Conservation (phyloP, 1,140 invertebrate species). For the Drosophila obscura region DNA sequence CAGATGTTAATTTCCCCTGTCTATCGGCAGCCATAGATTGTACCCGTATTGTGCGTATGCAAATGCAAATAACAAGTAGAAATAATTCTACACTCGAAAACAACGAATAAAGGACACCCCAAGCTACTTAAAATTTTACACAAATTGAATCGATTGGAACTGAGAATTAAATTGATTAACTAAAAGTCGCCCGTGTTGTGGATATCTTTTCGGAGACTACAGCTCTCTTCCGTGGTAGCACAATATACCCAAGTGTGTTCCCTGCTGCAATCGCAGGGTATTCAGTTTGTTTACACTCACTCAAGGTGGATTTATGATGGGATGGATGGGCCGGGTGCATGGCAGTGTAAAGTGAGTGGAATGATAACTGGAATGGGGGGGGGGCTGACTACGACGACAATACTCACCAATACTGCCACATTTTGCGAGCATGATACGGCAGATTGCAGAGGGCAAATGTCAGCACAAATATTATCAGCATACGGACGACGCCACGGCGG, state of each 20-base stretch:
- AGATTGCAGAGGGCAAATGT: conserved; percentile 94
- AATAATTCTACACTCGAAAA: too few species aligned
- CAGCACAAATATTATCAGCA: conserved; percentile 92
- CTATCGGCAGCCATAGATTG: conserved; percentile 2
- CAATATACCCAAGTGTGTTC: too few species aligned
- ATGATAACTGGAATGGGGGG: neutral
- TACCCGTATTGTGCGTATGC: conserved; percentile 12
- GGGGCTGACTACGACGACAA: neutral
- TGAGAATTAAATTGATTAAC: too few species aligned
- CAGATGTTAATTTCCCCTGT: conserved; percentile 41
- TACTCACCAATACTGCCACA: conserved; percentile 89
- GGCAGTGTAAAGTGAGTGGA: too few species aligned
- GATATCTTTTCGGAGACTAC: too few species aligned
- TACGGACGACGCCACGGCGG: conserved; percentile 89
- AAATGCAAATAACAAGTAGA: conserved; percentile 23
- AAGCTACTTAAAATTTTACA: too few species aligned
- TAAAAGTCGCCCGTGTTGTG: too few species aligned
- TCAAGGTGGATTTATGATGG: conserved; percentile 12
- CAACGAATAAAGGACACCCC: too few species aligned
- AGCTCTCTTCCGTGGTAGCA: too few species aligned
- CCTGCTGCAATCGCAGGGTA: too few species aligned
- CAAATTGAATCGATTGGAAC: too few species aligned
- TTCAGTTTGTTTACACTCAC: conserved; percentile 2
- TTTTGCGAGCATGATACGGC: conserved; percentile 92
- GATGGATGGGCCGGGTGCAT: too few species aligned